These are phyloP conservation scores for Carollia perspicillata DNA, from an alignment of 2,113 vertebrate species.

Conservation along the genomic window DNA sequence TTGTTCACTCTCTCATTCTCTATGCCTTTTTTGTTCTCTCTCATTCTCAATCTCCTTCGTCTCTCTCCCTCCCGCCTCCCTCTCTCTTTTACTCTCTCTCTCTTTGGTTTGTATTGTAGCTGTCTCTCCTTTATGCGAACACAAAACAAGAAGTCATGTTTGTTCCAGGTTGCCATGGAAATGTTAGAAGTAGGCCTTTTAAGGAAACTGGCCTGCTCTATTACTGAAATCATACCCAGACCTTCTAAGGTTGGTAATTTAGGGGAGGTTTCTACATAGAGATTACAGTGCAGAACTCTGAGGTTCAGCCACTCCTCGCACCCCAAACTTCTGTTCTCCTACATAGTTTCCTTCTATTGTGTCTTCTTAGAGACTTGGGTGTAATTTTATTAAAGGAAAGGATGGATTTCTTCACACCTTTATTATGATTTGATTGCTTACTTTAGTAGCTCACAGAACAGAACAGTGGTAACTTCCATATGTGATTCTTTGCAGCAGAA, in stretches of 20 bases:
- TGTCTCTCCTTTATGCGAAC: conserved; percentile 50
- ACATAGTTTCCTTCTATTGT: conserved; percentile 2
- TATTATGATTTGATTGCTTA: neutral
- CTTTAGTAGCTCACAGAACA: neutral
- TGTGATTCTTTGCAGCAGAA: neutral
- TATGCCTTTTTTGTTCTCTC: neutral
- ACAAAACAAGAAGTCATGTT: conserved; percentile 48
- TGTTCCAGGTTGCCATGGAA: conserved; percentile 61
- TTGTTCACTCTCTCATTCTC: neutral
- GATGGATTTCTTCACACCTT: conserved; percentile 15
- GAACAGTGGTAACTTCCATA: conserved; percentile 14
- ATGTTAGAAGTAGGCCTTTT: conserved; percentile 49
- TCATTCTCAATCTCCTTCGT: neutral
- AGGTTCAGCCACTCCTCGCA: conserved; percentile 20
- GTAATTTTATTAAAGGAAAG: conserved; percentile 36
- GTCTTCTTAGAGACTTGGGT: neutral
- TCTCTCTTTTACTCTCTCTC: neutral
- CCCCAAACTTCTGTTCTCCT: neutral
- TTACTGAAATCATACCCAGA: conserved; percentile 50
- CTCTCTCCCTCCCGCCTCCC: neutral
- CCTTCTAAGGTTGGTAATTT: conserved; percentile 48
- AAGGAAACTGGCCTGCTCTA: conserved; percentile 9
- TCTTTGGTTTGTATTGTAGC: conserved; percentile 44
- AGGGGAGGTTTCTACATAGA: conserved; percentile 27
- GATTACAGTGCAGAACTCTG: conserved; percentile 16